Conservation (phyloP, 1,140 invertebrate genomes). For the Drosophila persimilis region DNA sequence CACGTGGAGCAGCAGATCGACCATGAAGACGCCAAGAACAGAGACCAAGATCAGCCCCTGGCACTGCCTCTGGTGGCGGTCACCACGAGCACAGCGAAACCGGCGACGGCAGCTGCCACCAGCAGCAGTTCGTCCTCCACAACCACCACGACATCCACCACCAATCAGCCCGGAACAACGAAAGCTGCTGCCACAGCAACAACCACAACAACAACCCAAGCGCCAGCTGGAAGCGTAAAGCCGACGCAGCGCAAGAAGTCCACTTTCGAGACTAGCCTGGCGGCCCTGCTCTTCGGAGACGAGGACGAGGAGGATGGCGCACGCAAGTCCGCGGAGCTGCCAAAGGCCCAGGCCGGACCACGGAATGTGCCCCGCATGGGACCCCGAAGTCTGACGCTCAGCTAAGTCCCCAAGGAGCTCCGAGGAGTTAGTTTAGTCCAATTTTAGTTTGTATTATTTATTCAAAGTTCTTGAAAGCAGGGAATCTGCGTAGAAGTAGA, state of each 20-base stretch:
- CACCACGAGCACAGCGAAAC: conserved; percentile 17
- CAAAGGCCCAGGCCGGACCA: conserved; percentile 48
- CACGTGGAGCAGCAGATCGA: conserved; percentile 51
- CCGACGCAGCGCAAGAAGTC: conserved; percentile 65
- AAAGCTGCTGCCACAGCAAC: conserved; percentile 25
- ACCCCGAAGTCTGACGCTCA: conserved; percentile 64
- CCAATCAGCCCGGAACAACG: conserved; percentile 28
- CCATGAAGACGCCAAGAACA: conserved; percentile 25
- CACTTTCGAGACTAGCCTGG: conserved; percentile 76
- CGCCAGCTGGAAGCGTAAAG: conserved; percentile 23
- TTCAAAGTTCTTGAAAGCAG: conserved; percentile 46
- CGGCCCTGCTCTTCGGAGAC: conserved; percentile 75
- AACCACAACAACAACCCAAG: conserved; percentile 35
- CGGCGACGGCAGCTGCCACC: conserved; percentile 10
- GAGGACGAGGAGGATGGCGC: conserved; percentile 68
- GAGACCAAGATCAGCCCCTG: conserved; percentile 48
- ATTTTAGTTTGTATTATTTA: conserved; percentile 73
- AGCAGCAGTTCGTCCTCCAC: conserved; percentile 32
- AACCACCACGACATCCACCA: conserved; percentile 41
- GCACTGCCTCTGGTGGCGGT: conserved; percentile 42
- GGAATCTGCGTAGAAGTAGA: conserved; percentile 28
- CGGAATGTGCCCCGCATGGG: conserved; percentile 75
- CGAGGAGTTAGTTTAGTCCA: conserved; percentile 50
- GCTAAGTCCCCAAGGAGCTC: conserved; percentile 32
- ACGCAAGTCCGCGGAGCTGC: conserved; percentile 44